phyloP scores from a whole-genome alignment of 2,888 invertebrate species.

The Noctua janthe region DNA sequence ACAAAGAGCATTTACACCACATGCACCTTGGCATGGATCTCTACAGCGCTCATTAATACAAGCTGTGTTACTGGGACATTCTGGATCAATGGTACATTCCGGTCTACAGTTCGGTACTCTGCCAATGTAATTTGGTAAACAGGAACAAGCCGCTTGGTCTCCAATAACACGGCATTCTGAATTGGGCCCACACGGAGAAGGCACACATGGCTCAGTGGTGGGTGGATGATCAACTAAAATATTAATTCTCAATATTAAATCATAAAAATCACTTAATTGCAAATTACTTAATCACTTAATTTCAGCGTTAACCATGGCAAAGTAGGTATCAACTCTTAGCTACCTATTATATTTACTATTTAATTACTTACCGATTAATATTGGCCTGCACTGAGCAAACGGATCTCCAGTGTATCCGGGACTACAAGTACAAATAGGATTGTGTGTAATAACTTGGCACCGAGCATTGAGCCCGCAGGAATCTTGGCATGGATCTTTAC shows the following conservation, averaged over 20 bases:
- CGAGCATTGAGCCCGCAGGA: conserved; percentile 95
- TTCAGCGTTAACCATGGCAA: neutral
- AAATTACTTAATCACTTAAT: neutral
- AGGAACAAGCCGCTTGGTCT: conserved; percentile 96
- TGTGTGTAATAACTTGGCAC: conserved; percentile 96
- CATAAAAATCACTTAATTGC: neutral
- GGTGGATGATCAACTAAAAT: conserved; percentile 68
- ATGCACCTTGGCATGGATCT: conserved; percentile 95
- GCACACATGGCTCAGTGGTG: conserved; percentile 92
- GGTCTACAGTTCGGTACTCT: conserved; percentile 96
- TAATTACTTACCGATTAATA: conserved; percentile 89
- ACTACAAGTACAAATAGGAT: conserved; percentile 96
- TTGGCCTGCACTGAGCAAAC: conserved; percentile 92
- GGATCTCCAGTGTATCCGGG: conserved; percentile 95
- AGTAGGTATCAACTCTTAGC: neutral
- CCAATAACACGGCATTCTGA: conserved; percentile 95
- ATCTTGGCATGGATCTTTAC: conserved; percentile 95
- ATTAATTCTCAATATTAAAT: neutral
- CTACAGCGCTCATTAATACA: conserved; percentile 95
- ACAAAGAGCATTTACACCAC: conserved; percentile 95
- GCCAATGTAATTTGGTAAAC: conserved; percentile 94
- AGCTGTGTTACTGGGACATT: conserved; percentile 95
- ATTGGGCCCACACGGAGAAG: conserved; percentile 96
- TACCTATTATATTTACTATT: neutral
- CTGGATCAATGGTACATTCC: conserved; percentile 94